Conservation (phyloP, 2,888 invertebrate genomes). For the Poecilobothrus nobilitatus region DNA sequence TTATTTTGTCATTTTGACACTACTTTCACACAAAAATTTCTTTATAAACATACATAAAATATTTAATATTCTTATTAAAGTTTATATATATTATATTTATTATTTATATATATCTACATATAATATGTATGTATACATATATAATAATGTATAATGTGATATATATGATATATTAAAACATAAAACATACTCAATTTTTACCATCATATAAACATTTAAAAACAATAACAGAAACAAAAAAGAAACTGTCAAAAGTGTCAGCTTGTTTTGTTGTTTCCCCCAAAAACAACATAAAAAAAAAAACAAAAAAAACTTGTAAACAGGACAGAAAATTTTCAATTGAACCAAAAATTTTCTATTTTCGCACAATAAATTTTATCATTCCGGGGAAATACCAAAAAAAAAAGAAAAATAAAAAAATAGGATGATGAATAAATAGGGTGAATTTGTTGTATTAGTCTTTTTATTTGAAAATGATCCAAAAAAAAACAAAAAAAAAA, state of each 20-base stretch:
- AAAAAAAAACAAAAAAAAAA: neutral
- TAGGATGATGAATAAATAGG: neutral
- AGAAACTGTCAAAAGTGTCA: neutral
- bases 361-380: conserved; percentile 2
- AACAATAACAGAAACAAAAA: neutral
- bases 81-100: too few relatives aligned
- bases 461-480: neutral
- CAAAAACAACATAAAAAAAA: too few relatives aligned
- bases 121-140: neutral
- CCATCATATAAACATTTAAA: neutral
- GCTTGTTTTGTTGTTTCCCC: neutral
- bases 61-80: too few relatives aligned
- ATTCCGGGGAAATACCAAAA: neutral
- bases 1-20: conserved; percentile 19
- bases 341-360: neutral
- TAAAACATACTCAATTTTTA: neutral
- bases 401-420: neutral
- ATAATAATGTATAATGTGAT: neutral
- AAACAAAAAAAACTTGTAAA: neutral
- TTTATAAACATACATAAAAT: too few relatives aligned
- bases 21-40: conserved; percentile 7
- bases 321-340: neutral
- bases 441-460: too few relatives aligned
- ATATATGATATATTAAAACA: neutral
- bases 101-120: too few relatives aligned